A percentile compares a stretch with the other conserved stretches of the same genome.
These are phyloP conservation scores for Thyatira batis DNA, from an alignment of 2,888 invertebrate species.

Conservation along the genomic window DNA sequence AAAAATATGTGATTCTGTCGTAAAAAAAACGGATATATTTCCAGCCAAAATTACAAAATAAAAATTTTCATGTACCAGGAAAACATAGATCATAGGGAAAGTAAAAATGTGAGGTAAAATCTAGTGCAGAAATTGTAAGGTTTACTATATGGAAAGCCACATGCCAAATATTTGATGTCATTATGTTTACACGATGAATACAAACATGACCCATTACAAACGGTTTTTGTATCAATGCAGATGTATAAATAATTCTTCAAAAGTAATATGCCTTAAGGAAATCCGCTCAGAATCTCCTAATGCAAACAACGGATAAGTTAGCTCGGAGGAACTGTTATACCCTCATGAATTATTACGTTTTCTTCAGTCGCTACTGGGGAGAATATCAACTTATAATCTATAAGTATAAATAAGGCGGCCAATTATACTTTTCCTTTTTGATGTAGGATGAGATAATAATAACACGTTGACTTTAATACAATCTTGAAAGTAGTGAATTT, in stretches of 20 bases:
- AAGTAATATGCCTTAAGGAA: slow-evolving; percentile 5
- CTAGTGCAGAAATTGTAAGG: too few species aligned
- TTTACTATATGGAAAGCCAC: too few species aligned
- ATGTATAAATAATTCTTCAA: slow-evolving; percentile 9
- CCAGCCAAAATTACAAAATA: too few species aligned
- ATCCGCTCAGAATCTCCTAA: slow-evolving; percentile 2
- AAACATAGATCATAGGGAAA: too few species aligned
- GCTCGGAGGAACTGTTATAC: slow-evolving; percentile 1
- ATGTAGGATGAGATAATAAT: neutral
- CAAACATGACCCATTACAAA: neutral
- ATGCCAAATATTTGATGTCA: neutral
- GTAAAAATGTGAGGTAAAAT: too few species aligned
- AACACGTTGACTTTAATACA: neutral
- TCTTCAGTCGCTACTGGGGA: neutral
- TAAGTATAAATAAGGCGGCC: neutral
- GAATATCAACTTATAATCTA: slow-evolving; percentile 2
- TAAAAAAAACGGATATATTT: too few species aligned
- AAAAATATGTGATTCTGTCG: too few species aligned
- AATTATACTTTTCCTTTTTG: neutral
- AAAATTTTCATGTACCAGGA: too few species aligned
- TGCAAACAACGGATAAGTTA: slow-evolving; percentile 9
- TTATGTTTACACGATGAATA: neutral
- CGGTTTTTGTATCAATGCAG: neutral
- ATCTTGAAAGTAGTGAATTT: neutral
- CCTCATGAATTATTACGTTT: slow-evolving; percentile 8